Base-by-base conservation (phyloP, 2,888 invertebrate genomes). In the Drosophila anomalata region DNA sequence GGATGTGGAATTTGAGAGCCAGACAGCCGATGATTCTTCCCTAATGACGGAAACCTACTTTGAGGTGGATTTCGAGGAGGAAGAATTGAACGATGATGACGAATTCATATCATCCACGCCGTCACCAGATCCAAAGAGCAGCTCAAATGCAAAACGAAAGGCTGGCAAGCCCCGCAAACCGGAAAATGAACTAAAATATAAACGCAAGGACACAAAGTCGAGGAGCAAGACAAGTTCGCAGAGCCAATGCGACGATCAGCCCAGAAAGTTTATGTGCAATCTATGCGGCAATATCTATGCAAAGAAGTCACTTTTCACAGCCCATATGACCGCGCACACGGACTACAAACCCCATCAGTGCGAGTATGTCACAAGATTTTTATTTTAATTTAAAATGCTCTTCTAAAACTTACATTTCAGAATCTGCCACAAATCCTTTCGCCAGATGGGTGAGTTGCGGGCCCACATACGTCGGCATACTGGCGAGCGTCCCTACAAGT, bases 391-490 rank as follows among this genome's bases (percentile, higher is more conserved):
- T 0, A 2, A 1, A 3, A 39, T 42, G 1, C 20, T 4, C 8
- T 48, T n/a, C 1, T 20, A 4, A 2, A 52, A 24, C 11, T 57
- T 14, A 14, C 8, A 59, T 68, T 68, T 5, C 22, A 91, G 90
- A 79, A 78, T 91, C 29, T 91, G 91, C 36, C 60, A 55, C 2
- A 91, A 91, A 56, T 74, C 85, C 0, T 91, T 91, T 60, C 90
- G 89, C 1, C 90, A 90, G 76, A 88, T 89, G 75, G 90, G 86
- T 8, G 90, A 91, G 31, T 73, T 92, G 2, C 90, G 90, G n/a
- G 90, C 90, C 6, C 92, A 92, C 44, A 91, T 92, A 60, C 85
- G 91, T n/a, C 87, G 91, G 0, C 92, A 92, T 59, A 90, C 91
- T 0, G 92, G 91, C 0, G 91, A 91, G 69, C 90, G 90, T 12